Conservation (phyloP, 2,797 vertebrate species). For the Nannoperca obscura region DNA sequence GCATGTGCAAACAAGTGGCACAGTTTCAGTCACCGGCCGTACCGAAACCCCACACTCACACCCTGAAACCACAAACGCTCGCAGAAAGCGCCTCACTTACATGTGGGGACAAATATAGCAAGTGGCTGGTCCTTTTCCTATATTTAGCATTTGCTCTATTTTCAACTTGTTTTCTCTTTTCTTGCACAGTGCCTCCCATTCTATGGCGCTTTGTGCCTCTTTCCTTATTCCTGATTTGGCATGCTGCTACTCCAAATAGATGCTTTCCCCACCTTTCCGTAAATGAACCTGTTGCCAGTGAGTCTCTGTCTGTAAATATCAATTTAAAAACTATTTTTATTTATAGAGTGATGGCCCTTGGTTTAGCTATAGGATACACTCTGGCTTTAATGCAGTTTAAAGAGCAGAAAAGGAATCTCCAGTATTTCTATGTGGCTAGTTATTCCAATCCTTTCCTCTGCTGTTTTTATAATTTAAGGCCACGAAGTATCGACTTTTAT, state of each 20-base stretch:
- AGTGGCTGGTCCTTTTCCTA: constrained; percentile 58
- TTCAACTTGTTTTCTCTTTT: constrained; percentile 56
- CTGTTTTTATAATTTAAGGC: constrained; percentile 30
- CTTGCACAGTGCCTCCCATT: constrained; percentile 65
- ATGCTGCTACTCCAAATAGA: constrained; percentile 47
- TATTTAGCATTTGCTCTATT: constrained; percentile 72
- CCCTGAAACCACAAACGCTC: constrained; percentile 54
- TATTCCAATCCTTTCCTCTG: constrained; percentile 5
- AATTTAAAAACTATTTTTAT: constrained; percentile 28
- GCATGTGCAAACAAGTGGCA: constrained; percentile 41
- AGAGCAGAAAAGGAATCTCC: constrained; percentile 4
- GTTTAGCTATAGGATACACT: constrained; percentile 16
- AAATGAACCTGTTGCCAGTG: constrained; percentile 57
- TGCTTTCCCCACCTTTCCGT: constrained; percentile 24
- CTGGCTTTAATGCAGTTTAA: neutral
- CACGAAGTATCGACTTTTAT: constrained; percentile 37
- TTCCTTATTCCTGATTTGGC: constrained; percentile 52
- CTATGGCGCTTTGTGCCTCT: constrained; percentile 35
- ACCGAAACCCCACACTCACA: constrained; percentile 53
- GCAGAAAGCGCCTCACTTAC: constrained; percentile 50
- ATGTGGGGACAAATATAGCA: constrained; percentile 65
- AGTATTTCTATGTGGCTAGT: neutral
- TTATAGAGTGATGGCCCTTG: constrained; percentile 10
- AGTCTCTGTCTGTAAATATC: constrained; percentile 44
- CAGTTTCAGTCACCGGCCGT: constrained; percentile 42